Conservation (phyloP, 2,113 vertebrate species). For the Rhinogobius similis region DNA sequence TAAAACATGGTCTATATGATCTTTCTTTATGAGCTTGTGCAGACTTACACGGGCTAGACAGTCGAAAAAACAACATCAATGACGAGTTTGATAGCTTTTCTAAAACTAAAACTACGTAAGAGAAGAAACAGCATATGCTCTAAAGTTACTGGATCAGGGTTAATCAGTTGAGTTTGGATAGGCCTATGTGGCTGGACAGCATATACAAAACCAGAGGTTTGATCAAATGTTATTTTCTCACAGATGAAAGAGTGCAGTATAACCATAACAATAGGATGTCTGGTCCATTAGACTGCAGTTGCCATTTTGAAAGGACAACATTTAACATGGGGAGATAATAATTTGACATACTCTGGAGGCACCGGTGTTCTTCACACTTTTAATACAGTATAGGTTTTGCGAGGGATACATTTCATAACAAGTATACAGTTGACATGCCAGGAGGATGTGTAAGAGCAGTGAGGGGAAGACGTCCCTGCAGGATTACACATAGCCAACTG, state of each 20-base stretch:
- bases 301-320: conserved; percentile 61
- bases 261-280: conserved; percentile 12
- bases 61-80: neutral
- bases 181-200: no score
- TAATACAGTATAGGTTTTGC: conserved; percentile 32
- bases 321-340: conserved; percentile 29
- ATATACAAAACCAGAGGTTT: neutral
- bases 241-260: conserved; percentile 29
- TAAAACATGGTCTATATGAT: no score
- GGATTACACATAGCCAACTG: conserved; percentile 27
- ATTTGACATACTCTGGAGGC: conserved; percentile 28
- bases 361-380: conserved; percentile 16
- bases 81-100: neutral
- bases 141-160: conserved; percentile 23
- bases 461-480: conserved; percentile 15
- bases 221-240: conserved; percentile 54
- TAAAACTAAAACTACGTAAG: conserved; percentile 31
- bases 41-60: conserved; percentile 34
- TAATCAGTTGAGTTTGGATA: conserved; percentile 8
- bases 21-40: neutral
- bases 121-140: conserved; percentile 24
- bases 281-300: conserved; percentile 42
- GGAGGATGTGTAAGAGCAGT: conserved; percentile 17
- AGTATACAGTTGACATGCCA: conserved; percentile 19
- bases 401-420: neutral